Percentiles rank a stretch among this genome's conserved stretches.
Conservation (phyloP, 2,113 vertebrate genomes). For the Neomonachus schauinslandi region DNA sequence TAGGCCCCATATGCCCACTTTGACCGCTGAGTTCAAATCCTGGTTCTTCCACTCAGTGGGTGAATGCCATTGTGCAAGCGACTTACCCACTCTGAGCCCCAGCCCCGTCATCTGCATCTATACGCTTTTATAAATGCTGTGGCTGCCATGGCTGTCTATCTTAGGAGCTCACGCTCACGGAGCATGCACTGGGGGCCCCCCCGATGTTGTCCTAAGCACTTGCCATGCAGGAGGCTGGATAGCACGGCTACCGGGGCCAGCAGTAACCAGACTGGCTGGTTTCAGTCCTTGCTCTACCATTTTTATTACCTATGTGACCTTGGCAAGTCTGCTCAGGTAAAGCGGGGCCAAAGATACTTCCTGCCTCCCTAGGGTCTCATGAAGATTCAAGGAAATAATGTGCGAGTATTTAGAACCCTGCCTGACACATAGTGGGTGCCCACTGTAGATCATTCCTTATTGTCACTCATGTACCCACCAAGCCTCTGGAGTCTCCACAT, state of each 20-base stretch:
- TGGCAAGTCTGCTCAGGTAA: neutral
- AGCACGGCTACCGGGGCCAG: neutral
- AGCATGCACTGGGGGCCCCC: fast-evolving
- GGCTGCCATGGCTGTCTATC: neutral
- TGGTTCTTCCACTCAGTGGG: neutral
- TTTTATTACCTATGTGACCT: neutral
- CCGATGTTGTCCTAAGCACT: neutral
- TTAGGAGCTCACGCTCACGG: neutral
- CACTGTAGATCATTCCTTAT: fast-evolving
- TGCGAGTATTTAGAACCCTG: neutral
- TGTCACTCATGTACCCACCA: fast-evolving
- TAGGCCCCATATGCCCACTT: neutral
- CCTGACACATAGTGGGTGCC: neutral
- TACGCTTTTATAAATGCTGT: neutral
- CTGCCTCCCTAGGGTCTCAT: neutral
- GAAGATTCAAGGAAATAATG: neutral
- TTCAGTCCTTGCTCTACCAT: neutral
- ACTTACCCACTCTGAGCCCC: neutral
- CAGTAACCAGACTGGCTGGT: neutral
- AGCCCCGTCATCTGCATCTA: neutral
- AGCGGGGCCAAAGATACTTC: neutral
- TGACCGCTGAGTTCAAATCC: conserved; percentile 7
- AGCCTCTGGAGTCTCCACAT: neutral
- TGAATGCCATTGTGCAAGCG: neutral
- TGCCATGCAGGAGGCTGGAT: neutral